phyloP scores from a whole-genome alignment of 2,888 invertebrate species.

The Drosophila siamana region DNA sequence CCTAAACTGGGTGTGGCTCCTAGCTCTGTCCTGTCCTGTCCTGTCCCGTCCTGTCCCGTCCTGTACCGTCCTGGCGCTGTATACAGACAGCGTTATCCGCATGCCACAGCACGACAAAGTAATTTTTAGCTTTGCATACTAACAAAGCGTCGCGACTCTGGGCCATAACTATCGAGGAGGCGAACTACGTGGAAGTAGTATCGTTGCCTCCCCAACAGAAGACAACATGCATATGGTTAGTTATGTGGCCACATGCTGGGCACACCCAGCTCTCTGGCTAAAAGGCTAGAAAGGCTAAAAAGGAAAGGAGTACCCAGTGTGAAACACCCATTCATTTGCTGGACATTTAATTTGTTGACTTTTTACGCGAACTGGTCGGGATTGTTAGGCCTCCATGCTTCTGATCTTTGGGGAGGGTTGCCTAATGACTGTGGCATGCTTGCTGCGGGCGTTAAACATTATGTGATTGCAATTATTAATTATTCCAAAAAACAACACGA shows the following conservation, averaged over 20 bases:
- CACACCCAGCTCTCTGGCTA: constrained; percentile 65
- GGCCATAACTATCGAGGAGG: constrained; percentile 27
- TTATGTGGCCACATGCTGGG: constrained; percentile 61
- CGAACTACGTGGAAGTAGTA: constrained; percentile 2
- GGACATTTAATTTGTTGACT: constrained; percentile 66
- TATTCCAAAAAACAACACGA: background rate
- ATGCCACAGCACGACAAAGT: constrained; percentile 63
- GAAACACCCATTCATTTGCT: constrained; percentile 40
- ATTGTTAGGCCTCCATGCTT: constrained; percentile 4
- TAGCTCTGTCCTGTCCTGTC: constrained; percentile 4
- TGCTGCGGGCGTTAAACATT: constrained; percentile 47
- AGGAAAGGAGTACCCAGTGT: constrained; percentile 35
- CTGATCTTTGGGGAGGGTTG: constrained; percentile 21
- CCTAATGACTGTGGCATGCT: constrained; percentile 72
- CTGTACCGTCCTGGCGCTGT: background rate
- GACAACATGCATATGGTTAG: constrained; percentile 66
- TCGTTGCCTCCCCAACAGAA: constrained; percentile 42
- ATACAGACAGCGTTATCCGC: constrained; percentile 38
- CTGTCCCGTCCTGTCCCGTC: background rate
- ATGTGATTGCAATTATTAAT: constrained; percentile 70
- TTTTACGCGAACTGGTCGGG: constrained; percentile 26
- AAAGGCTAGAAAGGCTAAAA: background rate
- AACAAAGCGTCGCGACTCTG: constrained; percentile 28
- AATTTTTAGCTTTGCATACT: constrained; percentile 64
- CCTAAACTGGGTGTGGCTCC: constrained; percentile 63